Evolutionary conservation across 2,797 vertebrate species (phyloP), one percentile per base, ranked within the genome.

Genomic region (Bradypodion ventrale): DNA sequence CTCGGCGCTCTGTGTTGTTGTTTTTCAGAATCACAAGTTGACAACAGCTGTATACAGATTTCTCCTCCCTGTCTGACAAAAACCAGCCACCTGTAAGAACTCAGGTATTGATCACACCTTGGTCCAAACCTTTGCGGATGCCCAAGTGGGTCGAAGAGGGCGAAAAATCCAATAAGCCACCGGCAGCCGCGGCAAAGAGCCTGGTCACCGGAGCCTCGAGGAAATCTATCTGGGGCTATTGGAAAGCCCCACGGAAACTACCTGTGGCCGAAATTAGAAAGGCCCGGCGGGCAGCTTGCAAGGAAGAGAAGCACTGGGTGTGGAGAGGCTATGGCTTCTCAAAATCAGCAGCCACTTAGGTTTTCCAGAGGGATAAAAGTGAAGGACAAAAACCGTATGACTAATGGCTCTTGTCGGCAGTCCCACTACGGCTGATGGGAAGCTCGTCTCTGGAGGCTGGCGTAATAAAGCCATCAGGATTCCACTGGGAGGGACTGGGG

Each of bases 231-330:
- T 66, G 69, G 88, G 87, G 74, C 75, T 13, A 0, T 46, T 83
- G 29, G 89, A 85, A 89, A 72, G 84, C 89, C 91, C 92, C 88
- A 73, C 32, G 92, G 91, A 92, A 93, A 89, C n/a, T n/a, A n/a
- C 63, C 75, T 0, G 86, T 32, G 82, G 74, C 86, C 12, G 15
- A 70, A 49, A 27, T 49, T 15, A 80, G 80, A 79, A 78, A 46
- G 73, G 84, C 73, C 2, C 23, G 0, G 75, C 85, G 77, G 83
- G 66, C 83, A 82, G 85, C 86, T 88, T 80, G 84, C 88, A 89
- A 46, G n/a, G n/a, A n/a, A n/a, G 75, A 12, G 19, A 62, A 89
- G 85, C 69, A 85, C 44, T 70, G 82, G 40, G 52, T 70, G 82
- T 40, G 52, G 46, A 59, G 25, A 69, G 32, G 78, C 87, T 68